A percentile compares a stretch with the other conserved stretches of the same genome.
These are phyloP conservation scores for Lamellibrachia luymesi DNA, from an alignment of 1,140 invertebrate species.

Conservation along the genomic window DNA sequence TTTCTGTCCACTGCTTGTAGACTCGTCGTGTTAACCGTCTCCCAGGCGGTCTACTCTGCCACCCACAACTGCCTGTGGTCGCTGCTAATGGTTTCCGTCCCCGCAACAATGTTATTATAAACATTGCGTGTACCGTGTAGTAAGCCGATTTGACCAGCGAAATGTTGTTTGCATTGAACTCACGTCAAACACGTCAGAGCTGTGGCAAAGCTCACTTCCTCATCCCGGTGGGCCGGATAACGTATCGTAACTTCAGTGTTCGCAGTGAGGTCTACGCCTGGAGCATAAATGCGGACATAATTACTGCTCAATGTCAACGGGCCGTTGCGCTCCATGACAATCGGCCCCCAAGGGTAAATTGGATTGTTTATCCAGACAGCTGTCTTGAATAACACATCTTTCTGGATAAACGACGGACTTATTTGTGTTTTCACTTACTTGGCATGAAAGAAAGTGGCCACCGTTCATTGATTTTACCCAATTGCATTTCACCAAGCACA, in stretches of 20 bases:
- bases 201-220: not conserved
- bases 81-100: not conserved
- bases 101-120: not conserved
- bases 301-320: not conserved
- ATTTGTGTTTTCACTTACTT: not conserved
- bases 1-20: no score
- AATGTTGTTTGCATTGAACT: no score
- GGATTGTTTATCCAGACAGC: not conserved
- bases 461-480: not conserved
- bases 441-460: not conserved
- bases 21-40: no score
- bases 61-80: not conserved
- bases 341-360: not conserved
- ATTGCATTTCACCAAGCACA: not conserved
- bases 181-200: not conserved
- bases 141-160: not conserved
- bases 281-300: not conserved
- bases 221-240: not conserved
- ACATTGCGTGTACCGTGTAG: not conserved
- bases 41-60: not conserved
- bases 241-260: not conserved
- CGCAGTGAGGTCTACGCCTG: not conserved
- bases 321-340: not conserved
- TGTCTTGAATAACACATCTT: not conserved
- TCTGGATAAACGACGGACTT: not conserved